Percentiles rank a stretch among this genome's conserved stretches.
phyloP scores from a whole-genome alignment of 2,888 invertebrate genomes.

The Epistrophella euchroma region DNA sequence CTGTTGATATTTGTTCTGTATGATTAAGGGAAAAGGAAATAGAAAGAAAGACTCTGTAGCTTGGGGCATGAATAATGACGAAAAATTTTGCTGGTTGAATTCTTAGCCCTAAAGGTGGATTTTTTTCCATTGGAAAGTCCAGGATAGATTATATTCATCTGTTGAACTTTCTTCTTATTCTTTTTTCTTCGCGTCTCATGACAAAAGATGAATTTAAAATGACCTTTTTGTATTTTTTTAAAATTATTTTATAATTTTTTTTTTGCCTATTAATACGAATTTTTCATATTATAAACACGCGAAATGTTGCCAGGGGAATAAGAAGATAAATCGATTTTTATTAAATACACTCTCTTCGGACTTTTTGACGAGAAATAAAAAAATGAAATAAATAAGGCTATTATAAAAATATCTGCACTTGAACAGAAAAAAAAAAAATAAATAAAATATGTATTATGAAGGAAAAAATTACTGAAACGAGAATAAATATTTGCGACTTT shows the following conservation, averaged over 20 bases:
- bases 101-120: slow-evolving; percentile 12
- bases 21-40: slow-evolving; percentile 48
- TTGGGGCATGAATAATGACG: slow-evolving; percentile 57
- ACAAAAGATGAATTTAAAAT: slow-evolving; percentile 55
- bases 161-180: slow-evolving; percentile 55
- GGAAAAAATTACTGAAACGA: background rate
- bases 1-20: slow-evolving; percentile 57
- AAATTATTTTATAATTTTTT: slow-evolving; percentile 1
- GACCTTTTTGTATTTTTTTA: slow-evolving; percentile 26
- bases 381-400: slow-evolving; percentile 1
- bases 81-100: slow-evolving; percentile 44
- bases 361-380: background rate
- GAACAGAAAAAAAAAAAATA: background rate
- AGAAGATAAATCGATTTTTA: slow-evolving; percentile 41
- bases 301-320: slow-evolving; percentile 29
- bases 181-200: background rate
- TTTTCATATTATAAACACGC: slow-evolving; percentile 9
- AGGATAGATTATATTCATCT: slow-evolving; percentile 54
- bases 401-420: slow-evolving; percentile 9
- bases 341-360: slow-evolving; percentile 33
- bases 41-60: background rate
- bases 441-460: slow-evolving; percentile 2
- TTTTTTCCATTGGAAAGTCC: slow-evolving; percentile 14
- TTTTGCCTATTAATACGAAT: slow-evolving; percentile 3
- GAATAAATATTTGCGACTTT: slow-evolving; percentile 20